Evolutionary conservation across 2,113 vertebrate genomes (phyloP).

Genomic region (Bujurquina vittata): DNA sequence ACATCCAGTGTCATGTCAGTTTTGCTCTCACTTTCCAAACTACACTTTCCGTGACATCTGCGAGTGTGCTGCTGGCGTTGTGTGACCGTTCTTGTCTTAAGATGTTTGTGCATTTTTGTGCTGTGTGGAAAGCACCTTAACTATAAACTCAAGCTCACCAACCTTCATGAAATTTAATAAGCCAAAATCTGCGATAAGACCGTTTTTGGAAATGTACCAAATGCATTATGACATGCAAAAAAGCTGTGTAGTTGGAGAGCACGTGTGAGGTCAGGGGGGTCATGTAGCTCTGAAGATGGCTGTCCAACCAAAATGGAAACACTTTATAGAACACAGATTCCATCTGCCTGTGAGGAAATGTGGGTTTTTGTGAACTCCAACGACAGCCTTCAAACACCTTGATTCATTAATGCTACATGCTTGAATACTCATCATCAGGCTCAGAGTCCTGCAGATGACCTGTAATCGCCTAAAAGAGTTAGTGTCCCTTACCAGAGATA

Average conservation of each 20-base stretch:
- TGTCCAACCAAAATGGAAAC: neutral
- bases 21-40: neutral
- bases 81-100: neutral
- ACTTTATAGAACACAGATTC: neutral
- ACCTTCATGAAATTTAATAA: slow-evolving; percentile 17
- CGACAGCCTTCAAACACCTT: neutral
- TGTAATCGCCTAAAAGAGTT: neutral
- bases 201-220: slow-evolving; percentile 11
- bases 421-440: too few relatives aligned
- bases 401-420: neutral
- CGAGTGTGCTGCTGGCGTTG: neutral
- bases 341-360: neutral
- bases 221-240: neutral
- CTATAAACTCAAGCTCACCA: slow-evolving; percentile 1
- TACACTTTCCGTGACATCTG: slow-evolving; percentile 47
- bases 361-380: neutral
- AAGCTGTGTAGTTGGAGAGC: neutral
- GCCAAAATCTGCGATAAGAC: neutral
- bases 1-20: neutral
- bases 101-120: neutral
- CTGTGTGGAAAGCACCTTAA: slow-evolving; percentile 3
- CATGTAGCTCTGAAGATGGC: neutral
- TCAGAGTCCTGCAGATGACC: slow-evolving; percentile 9
- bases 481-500: neutral
- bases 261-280: neutral